Evolutionary conservation across 2,797 vertebrate species (phyloP).

Genomic region (Hemibagrus guttatus): DNA sequence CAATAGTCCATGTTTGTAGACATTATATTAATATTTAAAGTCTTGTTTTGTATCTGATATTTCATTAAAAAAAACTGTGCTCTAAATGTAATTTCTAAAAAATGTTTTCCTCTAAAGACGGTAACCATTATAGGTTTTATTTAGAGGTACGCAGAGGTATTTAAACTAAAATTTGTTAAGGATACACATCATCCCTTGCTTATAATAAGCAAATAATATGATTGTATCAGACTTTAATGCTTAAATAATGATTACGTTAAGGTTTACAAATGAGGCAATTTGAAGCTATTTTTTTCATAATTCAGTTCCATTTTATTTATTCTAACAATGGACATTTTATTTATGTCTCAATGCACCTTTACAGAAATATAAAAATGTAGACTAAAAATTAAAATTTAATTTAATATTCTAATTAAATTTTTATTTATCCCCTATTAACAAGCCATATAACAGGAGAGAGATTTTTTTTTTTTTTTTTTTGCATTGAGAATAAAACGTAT

Average conservation of each 20-base stretch:
- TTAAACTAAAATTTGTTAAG: neutral
- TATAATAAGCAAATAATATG: neutral
- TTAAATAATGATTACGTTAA: neutral
- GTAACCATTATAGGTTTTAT: neutral
- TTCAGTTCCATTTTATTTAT: neutral
- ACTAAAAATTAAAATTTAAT: no score
- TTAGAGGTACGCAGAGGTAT: neutral
- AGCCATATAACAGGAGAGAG: neutral
- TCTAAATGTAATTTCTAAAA: no score
- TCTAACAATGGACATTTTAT: no score
- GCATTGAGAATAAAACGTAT: neutral
- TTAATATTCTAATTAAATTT: no score
- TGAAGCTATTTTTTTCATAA: neutral
- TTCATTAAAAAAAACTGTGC: neutral
- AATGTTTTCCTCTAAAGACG: neutral
- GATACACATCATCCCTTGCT: neutral
- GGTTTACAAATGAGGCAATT: neutral
- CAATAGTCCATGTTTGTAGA: neutral
- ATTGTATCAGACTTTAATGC: neutral
- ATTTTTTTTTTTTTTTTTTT: neutral
- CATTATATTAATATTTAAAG: neutral
- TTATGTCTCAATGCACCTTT: no score
- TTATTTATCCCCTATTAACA: no score
- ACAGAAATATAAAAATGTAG: no score
- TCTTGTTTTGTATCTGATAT: neutral